Conservation (phyloP, 2,888 invertebrate genomes). For the Deilephila elpenor region DNA sequence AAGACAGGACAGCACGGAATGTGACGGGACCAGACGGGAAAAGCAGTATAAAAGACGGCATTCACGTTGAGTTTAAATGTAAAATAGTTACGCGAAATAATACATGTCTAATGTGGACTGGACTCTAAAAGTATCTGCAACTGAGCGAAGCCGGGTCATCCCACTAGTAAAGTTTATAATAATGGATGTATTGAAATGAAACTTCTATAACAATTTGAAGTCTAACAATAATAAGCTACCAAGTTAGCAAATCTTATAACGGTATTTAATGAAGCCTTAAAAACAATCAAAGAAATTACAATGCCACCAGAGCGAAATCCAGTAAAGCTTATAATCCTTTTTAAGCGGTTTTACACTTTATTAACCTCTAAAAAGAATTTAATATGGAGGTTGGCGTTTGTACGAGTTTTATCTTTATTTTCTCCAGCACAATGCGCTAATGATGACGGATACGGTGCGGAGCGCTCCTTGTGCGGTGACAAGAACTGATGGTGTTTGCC, state of each 20-base stretch:
- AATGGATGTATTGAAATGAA: not conserved
- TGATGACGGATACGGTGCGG: slow-evolving; percentile 73
- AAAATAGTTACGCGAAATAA: too few species aligned
- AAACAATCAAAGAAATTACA: slow-evolving; percentile 14
- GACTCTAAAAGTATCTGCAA: too few species aligned
- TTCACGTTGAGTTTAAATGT: too few species aligned
- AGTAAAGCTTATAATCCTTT: slow-evolving; percentile 5
- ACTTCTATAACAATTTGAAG: not conserved
- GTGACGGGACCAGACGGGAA: too few species aligned
- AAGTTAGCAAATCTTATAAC: slow-evolving; percentile 1
- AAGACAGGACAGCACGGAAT: too few species aligned
- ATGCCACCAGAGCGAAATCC: slow-evolving; percentile 9
- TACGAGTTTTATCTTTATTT: not conserved
- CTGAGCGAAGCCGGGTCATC: too few species aligned
- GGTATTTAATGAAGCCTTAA: slow-evolving; percentile 19
- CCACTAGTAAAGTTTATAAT: too few species aligned
- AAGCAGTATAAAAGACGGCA: too few species aligned
- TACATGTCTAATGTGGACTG: too few species aligned
- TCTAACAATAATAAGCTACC: too few species aligned
- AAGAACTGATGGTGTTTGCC: slow-evolving; percentile 56
- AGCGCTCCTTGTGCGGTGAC: slow-evolving; percentile 57
- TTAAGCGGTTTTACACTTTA: not conserved
- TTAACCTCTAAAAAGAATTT: slow-evolving; percentile 4
- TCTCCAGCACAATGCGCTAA: slow-evolving; percentile 65
- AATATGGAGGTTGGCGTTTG: not conserved